Evolutionary conservation across 53 echinoderm and acorn worm species (phyloP).

Genomic region (Antedon mediterranea): DNA sequence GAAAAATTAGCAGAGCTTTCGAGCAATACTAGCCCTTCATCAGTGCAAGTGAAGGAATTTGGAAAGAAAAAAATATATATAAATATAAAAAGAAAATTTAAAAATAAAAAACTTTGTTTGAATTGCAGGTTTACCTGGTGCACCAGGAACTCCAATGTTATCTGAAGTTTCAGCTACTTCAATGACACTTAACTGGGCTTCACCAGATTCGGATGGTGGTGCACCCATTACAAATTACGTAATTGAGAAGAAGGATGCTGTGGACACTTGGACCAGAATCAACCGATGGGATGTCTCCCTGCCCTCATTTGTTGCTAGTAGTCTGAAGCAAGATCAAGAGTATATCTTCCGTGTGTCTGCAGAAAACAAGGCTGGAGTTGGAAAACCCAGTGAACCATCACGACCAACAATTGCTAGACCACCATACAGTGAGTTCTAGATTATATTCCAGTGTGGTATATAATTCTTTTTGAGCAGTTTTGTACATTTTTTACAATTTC

Average conservation of each 20-base stretch:
- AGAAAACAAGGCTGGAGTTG: constrained; percentile 32
- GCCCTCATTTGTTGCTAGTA: constrained; percentile 22
- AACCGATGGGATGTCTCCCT: neutral
- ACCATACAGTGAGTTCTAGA: constrained; percentile 74
- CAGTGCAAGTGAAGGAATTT: too few relatives aligned
- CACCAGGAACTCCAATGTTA: constrained; percentile 66
- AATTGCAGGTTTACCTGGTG: constrained; percentile 55
- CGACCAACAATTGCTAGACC: constrained; percentile 44
- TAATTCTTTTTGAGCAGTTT: too few relatives aligned
- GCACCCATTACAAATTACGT: constrained; percentile 72
- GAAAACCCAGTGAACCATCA: constrained; percentile 25
- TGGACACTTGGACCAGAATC: too few relatives aligned
- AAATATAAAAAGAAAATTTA: too few relatives aligned
- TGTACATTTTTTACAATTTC: too few relatives aligned
- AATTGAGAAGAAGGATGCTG: constrained; percentile 21
- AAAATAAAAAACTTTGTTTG: too few relatives aligned
- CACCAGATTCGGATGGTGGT: constrained; percentile 68
- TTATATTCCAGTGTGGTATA: too few relatives aligned
- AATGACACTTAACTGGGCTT: constrained; percentile 63
- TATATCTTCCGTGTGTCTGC: constrained; percentile 30
- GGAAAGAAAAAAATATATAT: too few relatives aligned
- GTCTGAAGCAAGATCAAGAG: constrained; percentile 27
- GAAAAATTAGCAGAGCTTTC: too few relatives aligned
- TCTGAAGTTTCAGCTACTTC: constrained; percentile 46
- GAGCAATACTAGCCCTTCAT: too few relatives aligned